Evolutionary conservation across 2,888 invertebrate genomes (phyloP), one percentile per base, ranked within the genome.

Genomic region (Rotaria magnacalcarata): DNA sequence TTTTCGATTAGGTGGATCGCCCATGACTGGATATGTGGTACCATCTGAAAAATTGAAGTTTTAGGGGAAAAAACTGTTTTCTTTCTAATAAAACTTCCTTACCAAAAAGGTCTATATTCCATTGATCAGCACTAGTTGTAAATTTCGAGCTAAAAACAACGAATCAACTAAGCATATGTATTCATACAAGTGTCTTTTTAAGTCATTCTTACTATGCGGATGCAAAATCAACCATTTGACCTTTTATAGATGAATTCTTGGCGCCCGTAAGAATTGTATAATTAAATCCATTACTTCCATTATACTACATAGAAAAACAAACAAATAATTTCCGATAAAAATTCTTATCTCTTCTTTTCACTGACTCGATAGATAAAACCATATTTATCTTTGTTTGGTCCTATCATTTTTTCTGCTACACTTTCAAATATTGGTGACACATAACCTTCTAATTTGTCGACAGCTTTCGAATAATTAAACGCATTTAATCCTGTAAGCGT

Each of bases 391-490:
- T 8, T 43, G 47, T 80, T 80, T 80, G 80, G 80, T 47, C 80
- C 80, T 43, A n/a, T 24, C 80, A 80, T 80, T 47, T 19, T 43
- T 47, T 34, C 2, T 80, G 43, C 11, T 47, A 80, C n/a, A 10
- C 14, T 10, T 47, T 47, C 24, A 80, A 80, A 80, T 47, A 80
- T 24, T 11, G 24, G 10, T 47, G 80, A 47, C 19, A 47, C 34
- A 80, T 47, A 80, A n/a, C 80, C 80, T 80, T 80, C 80, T 43
- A 80, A n/a, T 80, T 47, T 43, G 47, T 80, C 80, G n/a, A 80
- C 19, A 47, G 80, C 80, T 47, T n/a, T 21, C 24, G 80, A 47
- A 21, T 80, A n/a, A n/a, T 80, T 80, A 80, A 80, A 80, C 3
- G 47, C 80, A 80, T 80, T 80, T n/a, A 47, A 10, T 80, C 80